A percentile compares a stretch with the other conserved stretches of the same genome.
Evolutionary conservation across 2,888 invertebrate species (phyloP).

Genomic region (Ophioninae sp.): DNA sequence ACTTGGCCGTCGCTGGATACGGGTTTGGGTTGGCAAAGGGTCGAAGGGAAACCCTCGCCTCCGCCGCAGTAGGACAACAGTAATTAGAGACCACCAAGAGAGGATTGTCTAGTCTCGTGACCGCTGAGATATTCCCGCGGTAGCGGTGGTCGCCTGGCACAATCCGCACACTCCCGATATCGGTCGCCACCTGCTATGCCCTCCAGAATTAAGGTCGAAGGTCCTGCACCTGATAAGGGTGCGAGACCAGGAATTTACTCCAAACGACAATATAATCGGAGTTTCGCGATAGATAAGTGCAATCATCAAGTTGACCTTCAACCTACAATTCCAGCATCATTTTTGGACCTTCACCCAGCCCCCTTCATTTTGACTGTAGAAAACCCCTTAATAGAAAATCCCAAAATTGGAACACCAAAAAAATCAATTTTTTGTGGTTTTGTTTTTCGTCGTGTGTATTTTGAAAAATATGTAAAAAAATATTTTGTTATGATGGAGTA

Average conservation of each 20-base stretch:
- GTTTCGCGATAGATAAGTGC: neutral
- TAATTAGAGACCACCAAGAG: slow-evolving; percentile 58
- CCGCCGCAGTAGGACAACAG: slow-evolving; percentile 49
- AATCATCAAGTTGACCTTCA: no score
- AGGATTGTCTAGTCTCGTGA: slow-evolving; percentile 59
- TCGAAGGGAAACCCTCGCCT: slow-evolving; percentile 10
- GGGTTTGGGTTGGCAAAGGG: slow-evolving; percentile 39
- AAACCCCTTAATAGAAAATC: no score
- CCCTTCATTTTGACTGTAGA: no score
- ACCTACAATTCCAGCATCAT: neutral
- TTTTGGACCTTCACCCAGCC: neutral
- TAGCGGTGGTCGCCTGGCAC: slow-evolving; percentile 38
- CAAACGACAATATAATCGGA: neutral
- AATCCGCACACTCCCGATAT: slow-evolving; percentile 57
- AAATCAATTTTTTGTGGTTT: no score
- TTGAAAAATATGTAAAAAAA: no score
- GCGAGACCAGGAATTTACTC: slow-evolving; percentile 55
- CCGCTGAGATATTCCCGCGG: slow-evolving; percentile 60
- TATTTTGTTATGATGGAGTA: no score
- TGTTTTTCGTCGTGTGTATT: no score
- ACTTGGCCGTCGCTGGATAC: neutral
- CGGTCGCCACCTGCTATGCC: slow-evolving; percentile 43
- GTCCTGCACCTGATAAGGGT: slow-evolving; percentile 53
- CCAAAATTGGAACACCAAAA: no score
- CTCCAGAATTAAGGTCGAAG: slow-evolving; percentile 64